These are phyloP conservation scores for Oryzias sinensis DNA, from an alignment of 2,797 vertebrate species.

Conservation along the genomic window DNA sequence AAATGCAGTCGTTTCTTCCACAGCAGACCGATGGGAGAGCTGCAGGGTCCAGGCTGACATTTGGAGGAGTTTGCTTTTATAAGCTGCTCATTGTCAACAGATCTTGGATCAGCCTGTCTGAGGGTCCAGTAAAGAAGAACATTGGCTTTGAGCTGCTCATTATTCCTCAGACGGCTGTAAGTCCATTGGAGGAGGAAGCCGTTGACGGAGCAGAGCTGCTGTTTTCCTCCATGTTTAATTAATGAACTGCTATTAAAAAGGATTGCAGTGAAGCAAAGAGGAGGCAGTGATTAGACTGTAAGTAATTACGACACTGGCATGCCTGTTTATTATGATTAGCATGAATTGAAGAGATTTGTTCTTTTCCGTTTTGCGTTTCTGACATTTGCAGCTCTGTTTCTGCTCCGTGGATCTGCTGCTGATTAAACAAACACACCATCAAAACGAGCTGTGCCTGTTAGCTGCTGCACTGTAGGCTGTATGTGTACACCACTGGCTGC, in stretches of 20 bases:
- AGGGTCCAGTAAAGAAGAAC: constrained; percentile 15
- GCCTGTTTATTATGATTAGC: constrained; percentile 54
- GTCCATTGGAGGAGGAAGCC: constrained; percentile 41
- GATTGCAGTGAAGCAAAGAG: constrained; percentile 33
- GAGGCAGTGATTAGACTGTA: constrained; percentile 53
- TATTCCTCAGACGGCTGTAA: constrained; percentile 42
- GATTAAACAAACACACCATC: too few species aligned
- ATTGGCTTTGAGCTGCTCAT: constrained; percentile 58
- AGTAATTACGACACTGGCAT: constrained; percentile 51
- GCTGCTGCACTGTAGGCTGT: too few species aligned
- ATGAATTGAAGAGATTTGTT: constrained; percentile 1
- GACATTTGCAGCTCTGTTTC: constrained; percentile 7
- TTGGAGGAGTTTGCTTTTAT: neutral
- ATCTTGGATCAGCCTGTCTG: constrained; percentile 30
- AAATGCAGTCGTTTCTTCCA: neutral
- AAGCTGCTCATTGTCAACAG: constrained; percentile 36
- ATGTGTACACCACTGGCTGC: too few species aligned
- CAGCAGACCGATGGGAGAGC: neutral
- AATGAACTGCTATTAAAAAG: constrained; percentile 61
- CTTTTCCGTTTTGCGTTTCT: constrained; percentile 5
- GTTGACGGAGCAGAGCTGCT: constrained; percentile 23
- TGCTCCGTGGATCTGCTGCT: constrained; percentile 2
- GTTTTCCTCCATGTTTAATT: constrained; percentile 64
- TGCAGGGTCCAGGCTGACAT: too few species aligned
- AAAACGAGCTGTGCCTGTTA: too few species aligned